These are phyloP conservation scores for Melanotus villosus DNA, from an alignment of 2,888 invertebrate species.

Conservation along the genomic window DNA sequence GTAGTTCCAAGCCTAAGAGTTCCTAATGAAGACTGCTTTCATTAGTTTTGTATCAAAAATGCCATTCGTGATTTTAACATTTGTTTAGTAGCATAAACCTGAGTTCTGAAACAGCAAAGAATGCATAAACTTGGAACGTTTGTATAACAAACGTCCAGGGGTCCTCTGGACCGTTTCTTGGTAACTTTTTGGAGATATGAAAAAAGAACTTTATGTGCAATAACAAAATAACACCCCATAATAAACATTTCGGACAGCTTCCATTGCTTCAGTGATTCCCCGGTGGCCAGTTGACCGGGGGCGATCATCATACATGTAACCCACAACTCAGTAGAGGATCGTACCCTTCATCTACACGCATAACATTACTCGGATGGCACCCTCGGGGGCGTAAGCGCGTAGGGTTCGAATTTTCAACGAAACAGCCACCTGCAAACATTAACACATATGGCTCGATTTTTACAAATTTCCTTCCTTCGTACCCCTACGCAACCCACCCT, in stretches of 20 bases:
- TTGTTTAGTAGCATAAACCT: too few relatives aligned
- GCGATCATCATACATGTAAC: slow-evolving; percentile 29
- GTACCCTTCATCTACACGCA: slow-evolving; percentile 24
- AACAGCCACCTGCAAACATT: slow-evolving; percentile 25
- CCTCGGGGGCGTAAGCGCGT: slow-evolving; percentile 22
- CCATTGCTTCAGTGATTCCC: not conserved
- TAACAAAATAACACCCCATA: not conserved
- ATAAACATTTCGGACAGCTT: not conserved
- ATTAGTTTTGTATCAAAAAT: too few relatives aligned
- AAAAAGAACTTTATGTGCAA: not conserved
- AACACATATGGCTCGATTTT: slow-evolving; percentile 35
- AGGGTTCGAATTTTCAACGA: not conserved
- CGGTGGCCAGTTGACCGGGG: slow-evolving; percentile 36
- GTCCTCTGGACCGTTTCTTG: too few relatives aligned
- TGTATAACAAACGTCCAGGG: too few relatives aligned
- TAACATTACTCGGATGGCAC: slow-evolving; percentile 24
- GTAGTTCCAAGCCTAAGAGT: too few relatives aligned
- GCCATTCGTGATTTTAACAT: too few relatives aligned
- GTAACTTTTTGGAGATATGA: not conserved
- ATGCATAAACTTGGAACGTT: too few relatives aligned
- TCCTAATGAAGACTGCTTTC: too few relatives aligned
- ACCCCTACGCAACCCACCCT: too few relatives aligned
- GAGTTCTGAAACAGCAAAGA: too few relatives aligned
- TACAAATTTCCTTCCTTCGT: too few relatives aligned
- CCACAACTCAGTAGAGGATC: slow-evolving; percentile 30